Evolutionary conservation across 1,140 invertebrate genomes (phyloP).

Genomic region (Conus ventricosus): DNA sequence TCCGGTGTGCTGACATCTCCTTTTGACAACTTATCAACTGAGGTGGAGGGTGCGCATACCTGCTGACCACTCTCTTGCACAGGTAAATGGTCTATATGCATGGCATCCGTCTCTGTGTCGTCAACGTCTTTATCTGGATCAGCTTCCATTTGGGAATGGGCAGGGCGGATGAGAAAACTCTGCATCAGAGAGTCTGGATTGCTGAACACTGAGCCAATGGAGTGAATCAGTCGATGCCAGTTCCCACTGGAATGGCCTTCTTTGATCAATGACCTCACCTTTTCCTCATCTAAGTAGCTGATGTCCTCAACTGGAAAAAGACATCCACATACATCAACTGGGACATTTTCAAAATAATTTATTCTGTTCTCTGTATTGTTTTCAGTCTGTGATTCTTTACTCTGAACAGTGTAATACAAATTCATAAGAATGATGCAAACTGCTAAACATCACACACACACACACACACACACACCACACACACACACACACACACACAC

Average conservation of each 20-base stretch:
- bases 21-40: neutral
- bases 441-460: neutral
- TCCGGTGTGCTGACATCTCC: neutral
- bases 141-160: neutral
- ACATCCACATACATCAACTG: neutral
- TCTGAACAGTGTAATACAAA: too few species aligned
- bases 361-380: neutral
- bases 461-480: neutral
- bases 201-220: conserved; percentile 84
- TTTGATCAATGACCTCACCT: conserved; percentile 81
- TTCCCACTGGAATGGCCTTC: conserved; percentile 80
- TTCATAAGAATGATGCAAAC: too few species aligned
- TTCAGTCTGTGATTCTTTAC: too few species aligned
- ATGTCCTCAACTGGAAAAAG: conserved; percentile 49
- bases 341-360: neutral
- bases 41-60: neutral
- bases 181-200: conserved; percentile 82
- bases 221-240: conserved; percentile 82
- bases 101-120: conserved; percentile 50
- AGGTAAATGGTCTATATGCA: conserved; percentile 29
- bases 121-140: conserved; percentile 83
- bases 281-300: conserved; percentile 80
- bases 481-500: neutral
- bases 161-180: conserved; percentile 78
- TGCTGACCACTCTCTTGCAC: conserved; percentile 29